phyloP scores from a whole-genome alignment of 2,797 vertebrate genomes.

The Danio aesculapii region DNA sequence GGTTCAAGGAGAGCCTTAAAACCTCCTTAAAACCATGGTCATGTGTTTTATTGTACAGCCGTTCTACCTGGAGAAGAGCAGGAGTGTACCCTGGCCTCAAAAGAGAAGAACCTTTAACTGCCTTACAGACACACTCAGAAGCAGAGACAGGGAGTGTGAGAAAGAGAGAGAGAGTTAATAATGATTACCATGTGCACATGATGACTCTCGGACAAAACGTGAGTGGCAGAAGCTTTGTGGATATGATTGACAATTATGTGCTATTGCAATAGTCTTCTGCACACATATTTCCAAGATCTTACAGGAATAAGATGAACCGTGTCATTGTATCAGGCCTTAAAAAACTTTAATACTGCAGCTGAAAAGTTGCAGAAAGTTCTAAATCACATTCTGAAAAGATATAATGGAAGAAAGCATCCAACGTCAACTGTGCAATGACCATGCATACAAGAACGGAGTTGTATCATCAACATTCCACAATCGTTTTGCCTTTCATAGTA shows the following conservation, averaged over 20 bases:
- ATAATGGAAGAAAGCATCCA: neutral
- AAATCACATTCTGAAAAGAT: neutral
- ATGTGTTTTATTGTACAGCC: conserved; percentile 49
- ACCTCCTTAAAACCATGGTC: conserved; percentile 77
- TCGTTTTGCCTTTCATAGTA: too few relatives aligned
- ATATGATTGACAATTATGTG: neutral
- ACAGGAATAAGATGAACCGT: neutral
- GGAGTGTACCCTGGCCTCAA: conserved; percentile 68
- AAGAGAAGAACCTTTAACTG: conserved; percentile 61
- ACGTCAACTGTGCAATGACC: too few relatives aligned
- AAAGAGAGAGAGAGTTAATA: conserved; percentile 32
- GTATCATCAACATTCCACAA: too few relatives aligned
- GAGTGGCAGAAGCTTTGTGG: conserved; percentile 1
- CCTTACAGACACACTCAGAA: conserved; percentile 25
- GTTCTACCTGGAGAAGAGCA: conserved; percentile 69
- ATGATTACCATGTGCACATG: conserved; percentile 24
- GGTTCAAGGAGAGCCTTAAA: conserved; percentile 86
- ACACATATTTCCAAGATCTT: neutral
- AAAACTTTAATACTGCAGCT: neutral
- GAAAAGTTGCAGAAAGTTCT: conserved; percentile 21
- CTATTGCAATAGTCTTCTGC: neutral
- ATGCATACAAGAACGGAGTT: too few relatives aligned
- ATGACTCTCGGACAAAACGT: neutral
- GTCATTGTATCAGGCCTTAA: neutral
- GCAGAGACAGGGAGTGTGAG: conserved; percentile 30